A percentile compares a stretch with the other conserved stretches of the same genome.
Evolutionary conservation across 1,140 invertebrate genomes (phyloP).

Genomic region (Hypsibius dujardini): DNA sequence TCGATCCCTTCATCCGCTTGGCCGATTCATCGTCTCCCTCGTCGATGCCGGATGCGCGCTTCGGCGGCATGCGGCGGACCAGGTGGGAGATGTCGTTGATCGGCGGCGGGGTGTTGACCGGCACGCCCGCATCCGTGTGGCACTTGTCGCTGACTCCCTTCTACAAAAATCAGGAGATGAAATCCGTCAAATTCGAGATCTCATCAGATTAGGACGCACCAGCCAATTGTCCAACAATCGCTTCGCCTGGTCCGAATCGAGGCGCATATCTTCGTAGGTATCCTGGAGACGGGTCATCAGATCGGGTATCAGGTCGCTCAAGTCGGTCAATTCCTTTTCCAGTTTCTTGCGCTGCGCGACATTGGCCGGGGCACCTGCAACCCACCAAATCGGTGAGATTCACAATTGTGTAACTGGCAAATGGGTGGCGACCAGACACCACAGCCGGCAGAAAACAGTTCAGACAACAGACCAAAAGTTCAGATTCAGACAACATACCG

Average conservation of each 20-base stretch:
- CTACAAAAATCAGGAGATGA: neutral
- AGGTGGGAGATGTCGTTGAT: conserved; percentile 2
- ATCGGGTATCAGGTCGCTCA: neutral
- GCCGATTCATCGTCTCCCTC: neutral
- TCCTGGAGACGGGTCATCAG: neutral
- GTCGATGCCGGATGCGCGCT: neutral
- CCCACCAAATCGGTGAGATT: too few species aligned
- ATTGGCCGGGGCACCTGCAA: neutral
- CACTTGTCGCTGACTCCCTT: conserved; percentile 16
- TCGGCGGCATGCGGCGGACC: neutral
- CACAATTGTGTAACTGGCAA: too few species aligned
- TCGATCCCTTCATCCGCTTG: neutral
- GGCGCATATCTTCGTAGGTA: conserved; percentile 15
- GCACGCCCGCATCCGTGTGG: neutral
- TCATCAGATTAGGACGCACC: neutral
- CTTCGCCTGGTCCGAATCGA: neutral
- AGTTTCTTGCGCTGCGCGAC: neutral
- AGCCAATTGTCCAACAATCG: neutral
- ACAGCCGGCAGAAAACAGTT: too few species aligned
- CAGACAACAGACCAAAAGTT: too few species aligned
- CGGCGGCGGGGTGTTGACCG: neutral
- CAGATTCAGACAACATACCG: too few species aligned
- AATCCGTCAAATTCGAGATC: neutral
- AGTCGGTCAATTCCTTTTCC: neutral
- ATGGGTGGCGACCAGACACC: too few species aligned